Base-by-base conservation (phyloP, 2,113 vertebrate genomes). In the Acrocephalus arundinaceus region DNA sequence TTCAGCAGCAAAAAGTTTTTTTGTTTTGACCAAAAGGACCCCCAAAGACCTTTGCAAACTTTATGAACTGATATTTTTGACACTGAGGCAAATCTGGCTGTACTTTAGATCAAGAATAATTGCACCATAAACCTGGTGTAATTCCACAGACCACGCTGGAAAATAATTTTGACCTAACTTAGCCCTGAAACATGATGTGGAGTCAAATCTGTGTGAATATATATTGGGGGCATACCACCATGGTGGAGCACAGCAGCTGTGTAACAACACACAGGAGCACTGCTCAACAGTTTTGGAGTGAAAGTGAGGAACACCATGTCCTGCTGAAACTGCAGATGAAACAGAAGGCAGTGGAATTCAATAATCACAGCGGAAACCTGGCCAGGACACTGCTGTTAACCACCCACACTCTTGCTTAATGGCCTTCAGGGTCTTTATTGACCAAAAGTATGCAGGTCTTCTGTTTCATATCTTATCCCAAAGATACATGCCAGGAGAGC, bases 321-420 rank as follows among this genome's bases (percentile, higher is more conserved):
- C 84, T 84, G 45, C 76, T 91, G 87, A 93, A 97, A 92, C 66
- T 93, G 85, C 78, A 95, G 87, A 94, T 63, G 89, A 93, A 95
- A 95, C 39, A 9, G 85, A 80, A 88, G 93, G 90, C 85, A 67
- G 78, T 77, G 90, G 93, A 96, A 96, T 96, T 87, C 72, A 94
- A 94, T 86, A 96, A 95, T 79, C 15, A 0, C 85, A 88, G 91
- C 27, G 71, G 95, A 96, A 97, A 93, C 48, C 72, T 30, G 74
- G 87, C 93, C 94, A 93, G 79, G 92, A 94, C 68, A 81, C 48
- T 0, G 8, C 59, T 1, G 10, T 96, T 93, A 96, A 91, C 93
- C 91, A 95, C 92, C 84, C 93, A 95, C 91, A 22, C 55, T 87
- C 62, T 91, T 2, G 0, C 87, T 96, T 91, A 97, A 96, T 62